Percentiles rank a stretch among this genome's conserved stretches.
Evolutionary conservation across 2,888 invertebrate species (phyloP).

Genomic region (Troides oblongomaculatus): DNA sequence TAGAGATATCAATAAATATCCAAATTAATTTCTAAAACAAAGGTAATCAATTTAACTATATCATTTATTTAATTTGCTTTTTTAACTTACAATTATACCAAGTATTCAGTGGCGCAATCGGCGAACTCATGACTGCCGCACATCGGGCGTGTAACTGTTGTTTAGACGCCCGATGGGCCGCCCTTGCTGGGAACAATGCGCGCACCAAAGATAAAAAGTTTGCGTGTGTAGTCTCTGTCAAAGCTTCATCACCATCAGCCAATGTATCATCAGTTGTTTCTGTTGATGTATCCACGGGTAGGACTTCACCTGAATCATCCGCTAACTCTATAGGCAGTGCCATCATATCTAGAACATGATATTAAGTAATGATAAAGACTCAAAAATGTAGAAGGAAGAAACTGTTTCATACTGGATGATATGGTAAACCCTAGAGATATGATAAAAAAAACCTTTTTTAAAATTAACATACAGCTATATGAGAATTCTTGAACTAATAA

Average conservation of each 20-base stretch:
- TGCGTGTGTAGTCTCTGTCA: conserved; percentile 90
- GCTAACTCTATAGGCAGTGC: conserved; percentile 87
- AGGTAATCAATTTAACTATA: neutral
- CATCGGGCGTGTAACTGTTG: conserved; percentile 87
- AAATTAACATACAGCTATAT: too few species aligned
- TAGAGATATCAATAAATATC: too few species aligned
- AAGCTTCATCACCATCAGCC: conserved; percentile 58
- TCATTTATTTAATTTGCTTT: neutral
- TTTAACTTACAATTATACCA: conserved; percentile 83
- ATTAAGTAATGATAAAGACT: neutral
- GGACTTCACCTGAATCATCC: conserved; percentile 74
- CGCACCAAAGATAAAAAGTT: conserved; percentile 93
- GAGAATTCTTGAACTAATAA: too few species aligned
- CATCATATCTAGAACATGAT: conserved; percentile 83
- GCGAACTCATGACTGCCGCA: conserved; percentile 87
- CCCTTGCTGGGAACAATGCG: conserved; percentile 91
- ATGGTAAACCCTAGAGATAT: too few species aligned
- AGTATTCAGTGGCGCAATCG: conserved; percentile 89
- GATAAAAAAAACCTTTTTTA: too few species aligned
- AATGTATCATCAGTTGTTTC: conserved; percentile 40
- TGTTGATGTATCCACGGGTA: conserved; percentile 52
- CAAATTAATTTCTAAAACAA: too few species aligned
- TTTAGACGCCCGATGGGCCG: conserved; percentile 90
- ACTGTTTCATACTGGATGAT: too few species aligned
- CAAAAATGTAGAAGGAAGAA: too few species aligned